These are phyloP conservation scores for Physella acuta DNA, from an alignment of 1,140 invertebrate genomes.

Conservation along the genomic window DNA sequence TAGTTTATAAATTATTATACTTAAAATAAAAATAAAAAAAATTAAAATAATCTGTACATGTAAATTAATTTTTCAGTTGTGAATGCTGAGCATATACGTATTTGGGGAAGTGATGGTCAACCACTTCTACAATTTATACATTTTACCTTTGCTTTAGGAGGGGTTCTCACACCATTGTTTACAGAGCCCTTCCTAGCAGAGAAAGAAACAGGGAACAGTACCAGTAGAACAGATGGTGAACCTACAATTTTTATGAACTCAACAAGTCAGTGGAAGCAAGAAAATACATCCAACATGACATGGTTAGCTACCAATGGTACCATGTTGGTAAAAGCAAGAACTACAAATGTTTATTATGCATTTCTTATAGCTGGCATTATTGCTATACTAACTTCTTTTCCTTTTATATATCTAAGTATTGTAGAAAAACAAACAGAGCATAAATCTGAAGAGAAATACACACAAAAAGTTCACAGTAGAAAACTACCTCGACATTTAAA, in stretches of 20 bases:
- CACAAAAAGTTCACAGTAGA: conserved; percentile 11
- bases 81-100: conserved; percentile 59
- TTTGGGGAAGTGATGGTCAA: conserved; percentile 59
- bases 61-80: conserved; percentile 47
- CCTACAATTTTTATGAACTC: too few relatives aligned
- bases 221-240: too few relatives aligned
- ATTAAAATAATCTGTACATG: too few relatives aligned
- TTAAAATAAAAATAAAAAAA: too few relatives aligned
- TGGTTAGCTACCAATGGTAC: too few relatives aligned
- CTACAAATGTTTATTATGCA: conserved; percentile 23
- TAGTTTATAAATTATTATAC: too few relatives aligned
- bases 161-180: conserved; percentile 36
- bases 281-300: too few relatives aligned
- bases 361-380: conserved; percentile 25
- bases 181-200: conserved; percentile 41
- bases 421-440: conserved; percentile 11
- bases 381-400: conserved; percentile 17
- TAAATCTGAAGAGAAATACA: background rate
- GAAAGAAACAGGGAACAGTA: too few relatives aligned
- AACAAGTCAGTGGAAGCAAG: too few relatives aligned
- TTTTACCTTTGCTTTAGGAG: conserved; percentile 41
- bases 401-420: conserved; percentile 19
- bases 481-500: conserved; percentile 19
- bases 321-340: background rate
- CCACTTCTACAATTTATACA: conserved; percentile 35